Evolutionary conservation across 1,140 invertebrate species (phyloP).

Genomic region (Platyscapa corneri): DNA sequence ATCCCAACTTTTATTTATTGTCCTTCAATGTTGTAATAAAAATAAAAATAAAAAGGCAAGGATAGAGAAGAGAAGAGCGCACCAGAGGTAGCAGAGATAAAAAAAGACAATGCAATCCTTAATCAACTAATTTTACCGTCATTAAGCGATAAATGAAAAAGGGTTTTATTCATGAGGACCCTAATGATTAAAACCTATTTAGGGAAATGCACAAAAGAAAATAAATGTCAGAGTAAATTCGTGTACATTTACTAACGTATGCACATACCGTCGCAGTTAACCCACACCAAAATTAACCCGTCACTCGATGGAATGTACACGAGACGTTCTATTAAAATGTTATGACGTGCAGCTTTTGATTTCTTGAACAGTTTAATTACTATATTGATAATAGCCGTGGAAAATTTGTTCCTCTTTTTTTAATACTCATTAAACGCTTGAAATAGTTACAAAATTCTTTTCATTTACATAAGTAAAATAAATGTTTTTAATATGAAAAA

Average conservation of each 20-base stretch:
- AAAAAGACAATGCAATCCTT: conserved; percentile 13
- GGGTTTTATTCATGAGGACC: conserved; percentile 63
- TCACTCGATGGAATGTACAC: conserved; percentile 43
- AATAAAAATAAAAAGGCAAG: neutral
- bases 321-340: conserved; percentile 69
- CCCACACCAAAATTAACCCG: conserved; percentile 56
- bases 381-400: conserved; percentile 66
- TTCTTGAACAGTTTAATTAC: conserved; percentile 74
- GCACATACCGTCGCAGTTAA: conserved; percentile 52
- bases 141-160: conserved; percentile 67
- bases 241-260: conserved; percentile 8
- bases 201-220: conserved; percentile 43
- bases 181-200: conserved; percentile 67
- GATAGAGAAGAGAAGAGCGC: neutral
- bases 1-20: no score
- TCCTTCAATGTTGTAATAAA: no score
- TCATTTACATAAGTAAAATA: no score
- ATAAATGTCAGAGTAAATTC: neutral
- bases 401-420: neutral
- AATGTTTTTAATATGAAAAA: no score
- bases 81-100: conserved; percentile 27
- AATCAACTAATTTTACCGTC: conserved; percentile 62
- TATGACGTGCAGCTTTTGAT: conserved; percentile 73
- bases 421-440: neutral
- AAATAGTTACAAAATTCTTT: neutral